Base-by-base conservation (phyloP, 2,797 vertebrate species). In the Lates japonicus region DNA sequence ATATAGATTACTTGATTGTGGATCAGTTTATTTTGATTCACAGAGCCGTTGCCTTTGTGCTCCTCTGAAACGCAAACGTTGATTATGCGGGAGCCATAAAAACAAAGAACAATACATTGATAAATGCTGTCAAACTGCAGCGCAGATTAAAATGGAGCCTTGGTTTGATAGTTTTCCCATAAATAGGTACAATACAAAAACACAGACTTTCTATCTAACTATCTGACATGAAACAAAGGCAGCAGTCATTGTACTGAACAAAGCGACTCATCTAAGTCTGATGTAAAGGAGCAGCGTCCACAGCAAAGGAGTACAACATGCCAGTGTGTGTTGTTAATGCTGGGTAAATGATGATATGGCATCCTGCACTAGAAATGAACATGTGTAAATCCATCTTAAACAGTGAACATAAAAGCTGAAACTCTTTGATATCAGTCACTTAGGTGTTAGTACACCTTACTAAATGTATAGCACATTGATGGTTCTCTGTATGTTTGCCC, bases 1-100 rank as follows among this genome's bases (percentile, higher is more conserved):
- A 81, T 80, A 22, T 31, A 81, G 77, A 87, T 81, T 11, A 39
- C 37, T 35, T 25, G 70, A 87, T 70, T 67, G 63, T 22, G n/a
- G 7, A 65, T 85, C 60, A 5, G 12, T 57, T 80, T 25, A 64
- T 72, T 70, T 54, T 16, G 60, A 70, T 77, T 48, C 70, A 33
- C 1, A 46, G 58, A 78, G 77, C 16, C 67, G 0, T 51, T 7
- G 69, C 29, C 60, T 88, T 89, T 87, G 76, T 89, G 49, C 39
- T 69, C 9, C 7, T 66, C 44, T 74, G 70, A 86, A 89, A 76
- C 39, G 58, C 67, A 52, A 29, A 7, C 2, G 16, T 14, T 87
- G 77, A 85, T 88, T 57, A 60, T 58, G 69, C 59, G 41, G 44
- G 63, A 80, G 77, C 60, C 31, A 39, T 57, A 9, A 75, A 78